These are phyloP conservation scores for Misgurnus anguillicaudatus DNA, from an alignment of 2,113 vertebrate species.

Conservation along the genomic window DNA sequence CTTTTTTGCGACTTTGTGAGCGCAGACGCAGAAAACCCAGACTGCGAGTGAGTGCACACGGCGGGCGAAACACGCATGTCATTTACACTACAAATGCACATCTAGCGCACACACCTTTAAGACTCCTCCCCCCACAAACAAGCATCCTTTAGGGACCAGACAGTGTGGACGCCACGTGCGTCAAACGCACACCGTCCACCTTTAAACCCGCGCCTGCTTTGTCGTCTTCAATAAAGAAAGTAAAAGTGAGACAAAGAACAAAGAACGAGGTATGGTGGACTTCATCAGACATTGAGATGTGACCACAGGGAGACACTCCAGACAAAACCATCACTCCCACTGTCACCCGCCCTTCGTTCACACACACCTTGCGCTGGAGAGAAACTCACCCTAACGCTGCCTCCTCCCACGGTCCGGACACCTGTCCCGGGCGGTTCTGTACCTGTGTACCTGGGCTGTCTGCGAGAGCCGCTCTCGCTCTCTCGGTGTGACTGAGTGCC, in stretches of 20 bases:
- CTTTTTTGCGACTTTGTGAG: slow-evolving; percentile 27
- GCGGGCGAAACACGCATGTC: slow-evolving; percentile 57
- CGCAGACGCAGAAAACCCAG: slow-evolving; percentile 33
- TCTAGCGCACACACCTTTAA: slow-evolving; percentile 56
- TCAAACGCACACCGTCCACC: slow-evolving; percentile 56
- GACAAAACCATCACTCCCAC: slow-evolving; percentile 34
- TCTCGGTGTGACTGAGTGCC: slow-evolving; percentile 39
- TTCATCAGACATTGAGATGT: slow-evolving; percentile 68
- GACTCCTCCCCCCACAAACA: slow-evolving; percentile 64
- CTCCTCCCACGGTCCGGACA: slow-evolving; percentile 31
- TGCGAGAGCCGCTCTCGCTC: slow-evolving; percentile 27
- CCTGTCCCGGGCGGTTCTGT: slow-evolving; percentile 8
- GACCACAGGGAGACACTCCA: slow-evolving; percentile 66
- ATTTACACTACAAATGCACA: slow-evolving; percentile 59
- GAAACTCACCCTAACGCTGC: slow-evolving; percentile 36
- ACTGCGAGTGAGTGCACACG: slow-evolving; percentile 52
- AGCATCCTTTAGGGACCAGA: slow-evolving; percentile 65
- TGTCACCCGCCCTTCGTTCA: slow-evolving; percentile 65
- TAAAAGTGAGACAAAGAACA: neutral
- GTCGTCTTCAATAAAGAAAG: slow-evolving; percentile 57
- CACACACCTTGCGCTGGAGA: slow-evolving; percentile 50
- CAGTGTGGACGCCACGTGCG: slow-evolving; percentile 64
- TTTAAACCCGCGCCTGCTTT: slow-evolving; percentile 61
- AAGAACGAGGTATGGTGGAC: slow-evolving; percentile 52
- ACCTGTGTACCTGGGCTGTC: slow-evolving; percentile 14